phyloP scores from a whole-genome alignment of 2,113 vertebrate genomes.

The Buteo buteo region DNA sequence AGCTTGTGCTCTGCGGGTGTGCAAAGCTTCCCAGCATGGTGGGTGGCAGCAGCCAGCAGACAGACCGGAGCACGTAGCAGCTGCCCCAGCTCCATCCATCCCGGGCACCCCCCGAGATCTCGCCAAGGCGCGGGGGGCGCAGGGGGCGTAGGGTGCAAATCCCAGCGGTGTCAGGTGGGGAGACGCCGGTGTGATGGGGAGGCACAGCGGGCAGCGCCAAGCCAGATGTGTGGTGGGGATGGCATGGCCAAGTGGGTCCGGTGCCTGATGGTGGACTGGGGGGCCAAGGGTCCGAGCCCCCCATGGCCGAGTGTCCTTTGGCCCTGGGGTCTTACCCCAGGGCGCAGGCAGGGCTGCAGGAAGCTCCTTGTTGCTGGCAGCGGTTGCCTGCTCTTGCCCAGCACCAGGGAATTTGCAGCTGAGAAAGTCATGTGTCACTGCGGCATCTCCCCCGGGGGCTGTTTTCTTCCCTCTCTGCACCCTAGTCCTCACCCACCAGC shows the following conservation, averaged over 20 bases:
- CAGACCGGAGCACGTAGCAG: background rate
- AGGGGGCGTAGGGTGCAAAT: background rate
- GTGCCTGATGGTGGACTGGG: background rate
- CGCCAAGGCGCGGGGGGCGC: fast-evolving
- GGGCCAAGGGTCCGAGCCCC: background rate
- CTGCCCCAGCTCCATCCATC: background rate
- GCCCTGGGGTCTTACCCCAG: background rate
- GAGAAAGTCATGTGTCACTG: background rate
- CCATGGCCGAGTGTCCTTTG: background rate
- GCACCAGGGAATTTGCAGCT: background rate
- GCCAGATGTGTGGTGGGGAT: background rate
- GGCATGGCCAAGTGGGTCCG: background rate
- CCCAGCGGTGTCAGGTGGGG: no score
- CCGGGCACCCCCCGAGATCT: background rate
- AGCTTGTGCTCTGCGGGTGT: fast-evolving
- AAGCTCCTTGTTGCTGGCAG: background rate
- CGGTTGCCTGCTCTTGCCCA: background rate
- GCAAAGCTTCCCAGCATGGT: background rate
- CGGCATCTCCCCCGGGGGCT: fast-evolving
- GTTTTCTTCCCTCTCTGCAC: background rate
- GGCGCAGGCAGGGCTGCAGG: background rate
- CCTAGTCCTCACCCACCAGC: background rate
- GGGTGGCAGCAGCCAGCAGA: background rate
- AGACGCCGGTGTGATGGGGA: background rate
- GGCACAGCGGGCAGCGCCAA: fast-evolving